Evolutionary conservation across 1,140 invertebrate genomes (phyloP).

Genomic region (Trachymyrmex cornetzi): DNA sequence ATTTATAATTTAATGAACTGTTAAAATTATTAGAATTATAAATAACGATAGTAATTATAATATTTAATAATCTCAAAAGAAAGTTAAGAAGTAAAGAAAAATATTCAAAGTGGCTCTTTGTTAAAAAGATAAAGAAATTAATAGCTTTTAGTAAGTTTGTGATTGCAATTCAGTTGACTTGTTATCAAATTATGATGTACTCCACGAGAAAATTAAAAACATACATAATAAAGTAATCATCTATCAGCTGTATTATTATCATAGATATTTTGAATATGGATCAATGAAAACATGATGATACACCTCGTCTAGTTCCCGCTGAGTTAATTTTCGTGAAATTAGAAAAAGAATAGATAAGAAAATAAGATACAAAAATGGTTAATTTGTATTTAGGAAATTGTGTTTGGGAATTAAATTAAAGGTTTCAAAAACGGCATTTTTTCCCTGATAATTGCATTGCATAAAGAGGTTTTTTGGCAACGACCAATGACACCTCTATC

Average conservation of each 20-base stretch:
- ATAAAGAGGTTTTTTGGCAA: slow-evolving; percentile 25
- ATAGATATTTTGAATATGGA: neutral
- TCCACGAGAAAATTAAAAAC: neutral
- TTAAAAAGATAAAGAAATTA: neutral
- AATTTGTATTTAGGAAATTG: neutral
- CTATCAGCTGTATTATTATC: neutral
- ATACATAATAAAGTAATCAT: neutral
- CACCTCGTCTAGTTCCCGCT: neutral
- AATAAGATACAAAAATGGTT: neutral
- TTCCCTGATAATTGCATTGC: neutral
- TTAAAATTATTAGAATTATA: neutral
- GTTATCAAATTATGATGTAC: neutral
- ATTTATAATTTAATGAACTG: neutral
- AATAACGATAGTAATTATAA: neutral
- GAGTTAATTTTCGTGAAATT: neutral
- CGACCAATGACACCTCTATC: neutral
- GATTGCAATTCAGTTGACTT: neutral
- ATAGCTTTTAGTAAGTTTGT: neutral
- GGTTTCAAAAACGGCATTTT: neutral
- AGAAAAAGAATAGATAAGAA: neutral
- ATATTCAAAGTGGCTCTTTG: neutral
- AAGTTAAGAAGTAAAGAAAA: neutral
- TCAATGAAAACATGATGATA: neutral
- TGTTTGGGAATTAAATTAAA: neutral
- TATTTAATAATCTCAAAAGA: neutral